Evolutionary conservation across 2,888 invertebrate genomes (phyloP), one percentile per base, ranked within the genome.

Genomic region (Drosophila macrospina): DNA sequence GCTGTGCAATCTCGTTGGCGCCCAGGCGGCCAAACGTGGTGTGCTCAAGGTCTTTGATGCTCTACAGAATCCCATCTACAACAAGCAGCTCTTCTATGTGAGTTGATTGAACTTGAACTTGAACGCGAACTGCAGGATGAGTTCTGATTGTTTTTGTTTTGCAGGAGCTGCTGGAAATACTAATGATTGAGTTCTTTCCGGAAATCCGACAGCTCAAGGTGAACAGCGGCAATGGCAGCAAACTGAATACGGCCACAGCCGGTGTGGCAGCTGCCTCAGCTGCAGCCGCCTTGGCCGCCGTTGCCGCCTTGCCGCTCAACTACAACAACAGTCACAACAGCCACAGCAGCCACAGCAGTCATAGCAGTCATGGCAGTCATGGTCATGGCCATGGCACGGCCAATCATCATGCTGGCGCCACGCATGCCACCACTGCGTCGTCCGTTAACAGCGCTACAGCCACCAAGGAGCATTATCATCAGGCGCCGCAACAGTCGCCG

Each of bases 81-180:
- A 98, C 92, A 98, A 98, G 90, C 97, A 98, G 89, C 93, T 98
- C 42, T 96, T 97, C 93, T 98, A 98, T 93, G 98, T 97, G 91
- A 95, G 81, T 15, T 20, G 20, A 20, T n/a, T n/a, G n/a, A n/a
- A n/a, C n/a, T n/a, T n/a, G n/a, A n/a, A n/a, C n/a, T n/a, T n/a
- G n/a, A n/a, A n/a, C n/a, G 20, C 2, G 2, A 20, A 20, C 20
- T 20, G 20, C 20, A 20, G 3, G 20, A 1, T 20, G 20, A 20
- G 20, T 20, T 20, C 20, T 56, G 0, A 36, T 39, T 20, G 1
- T 44, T 24, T 13, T 10, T 41, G 5, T 8, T 1, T 11, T 93
- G 7, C 93, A 95, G 95, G 95, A 95, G 90, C 92, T 95, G 69
- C 93, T 96, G 74, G 95, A 95, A 91, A 92, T 95, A 50, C 92